phyloP scores from a whole-genome alignment of 2,113 vertebrate genomes.

The Heliornis fulica region DNA sequence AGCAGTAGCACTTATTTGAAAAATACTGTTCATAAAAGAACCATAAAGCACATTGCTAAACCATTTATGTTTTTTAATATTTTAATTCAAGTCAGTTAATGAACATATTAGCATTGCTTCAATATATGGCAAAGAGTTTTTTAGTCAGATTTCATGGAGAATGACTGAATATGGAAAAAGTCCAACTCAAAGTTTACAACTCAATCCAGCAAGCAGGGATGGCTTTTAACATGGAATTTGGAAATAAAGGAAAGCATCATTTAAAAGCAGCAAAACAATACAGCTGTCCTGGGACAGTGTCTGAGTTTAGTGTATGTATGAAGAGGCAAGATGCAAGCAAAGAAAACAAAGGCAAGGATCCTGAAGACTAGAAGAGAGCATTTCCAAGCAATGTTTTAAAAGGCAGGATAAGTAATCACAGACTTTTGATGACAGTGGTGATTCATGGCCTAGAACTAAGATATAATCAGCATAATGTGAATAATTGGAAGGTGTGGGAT shows the following conservation, averaged over 20 bases:
- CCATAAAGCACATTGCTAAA: background rate
- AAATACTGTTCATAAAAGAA: background rate
- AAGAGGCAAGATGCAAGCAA: background rate
- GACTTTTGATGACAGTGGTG: background rate
- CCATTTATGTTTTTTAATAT: background rate
- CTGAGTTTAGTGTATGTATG: background rate
- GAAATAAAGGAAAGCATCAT: background rate
- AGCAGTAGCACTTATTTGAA: background rate
- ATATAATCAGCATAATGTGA: background rate
- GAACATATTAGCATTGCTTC: background rate
- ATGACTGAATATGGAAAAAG: background rate
- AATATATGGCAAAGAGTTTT: background rate
- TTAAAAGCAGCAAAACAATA: background rate
- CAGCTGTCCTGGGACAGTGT: rapidly evolving
- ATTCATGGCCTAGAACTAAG: background rate
- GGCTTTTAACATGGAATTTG: background rate
- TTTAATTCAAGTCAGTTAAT: background rate
- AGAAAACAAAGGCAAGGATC: background rate
- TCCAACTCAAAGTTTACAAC: background rate
- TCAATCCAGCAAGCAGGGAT: background rate
- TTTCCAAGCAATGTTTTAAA: background rate
- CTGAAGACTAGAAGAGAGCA: background rate
- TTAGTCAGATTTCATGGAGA: background rate
- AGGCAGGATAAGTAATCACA: background rate
- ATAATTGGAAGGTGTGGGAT: background rate